A percentile compares a stretch with the other conserved stretches of the same genome.
These are phyloP conservation scores for Falco berigora DNA, from an alignment of 2,797 vertebrate genomes.

Conservation along the genomic window DNA sequence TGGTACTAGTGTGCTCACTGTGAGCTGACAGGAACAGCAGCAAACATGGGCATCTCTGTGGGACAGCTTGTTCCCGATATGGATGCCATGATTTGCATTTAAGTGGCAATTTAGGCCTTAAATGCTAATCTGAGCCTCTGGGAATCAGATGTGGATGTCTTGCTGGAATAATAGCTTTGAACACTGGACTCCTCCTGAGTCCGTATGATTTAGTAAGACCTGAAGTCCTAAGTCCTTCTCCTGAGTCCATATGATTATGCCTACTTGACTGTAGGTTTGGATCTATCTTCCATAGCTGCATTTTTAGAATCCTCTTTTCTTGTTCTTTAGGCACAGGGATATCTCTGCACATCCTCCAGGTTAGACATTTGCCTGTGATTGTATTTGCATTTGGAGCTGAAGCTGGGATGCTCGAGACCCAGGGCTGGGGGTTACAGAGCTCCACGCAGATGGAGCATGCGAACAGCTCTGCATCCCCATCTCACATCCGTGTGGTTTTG, in stretches of 20 bases:
- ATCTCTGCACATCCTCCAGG: not conserved
- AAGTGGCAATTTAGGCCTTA: conserved; percentile 9
- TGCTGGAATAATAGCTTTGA: not conserved
- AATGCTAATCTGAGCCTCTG: not conserved
- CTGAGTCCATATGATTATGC: not conserved
- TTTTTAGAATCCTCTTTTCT: not conserved
- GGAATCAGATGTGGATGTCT: not conserved
- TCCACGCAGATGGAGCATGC: not conserved
- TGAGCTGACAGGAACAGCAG: not conserved
- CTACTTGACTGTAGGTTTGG: not conserved
- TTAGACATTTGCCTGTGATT: not conserved
- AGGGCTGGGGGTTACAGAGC: not conserved
- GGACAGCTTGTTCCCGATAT: not conserved
- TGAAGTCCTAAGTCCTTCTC: not conserved
- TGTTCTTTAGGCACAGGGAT: not conserved
- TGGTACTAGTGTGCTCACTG: not conserved
- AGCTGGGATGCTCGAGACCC: not conserved
- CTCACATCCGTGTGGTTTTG: not conserved
- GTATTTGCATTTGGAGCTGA: not conserved
- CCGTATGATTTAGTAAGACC: not conserved
- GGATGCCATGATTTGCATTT: not conserved
- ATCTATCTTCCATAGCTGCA: not conserved
- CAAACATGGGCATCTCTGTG: not conserved
- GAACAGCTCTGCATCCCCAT: not conserved
- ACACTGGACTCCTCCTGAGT: not conserved